These are phyloP conservation scores for Amphipyra berbera DNA, from an alignment of 2,888 invertebrate genomes.

Conservation along the genomic window DNA sequence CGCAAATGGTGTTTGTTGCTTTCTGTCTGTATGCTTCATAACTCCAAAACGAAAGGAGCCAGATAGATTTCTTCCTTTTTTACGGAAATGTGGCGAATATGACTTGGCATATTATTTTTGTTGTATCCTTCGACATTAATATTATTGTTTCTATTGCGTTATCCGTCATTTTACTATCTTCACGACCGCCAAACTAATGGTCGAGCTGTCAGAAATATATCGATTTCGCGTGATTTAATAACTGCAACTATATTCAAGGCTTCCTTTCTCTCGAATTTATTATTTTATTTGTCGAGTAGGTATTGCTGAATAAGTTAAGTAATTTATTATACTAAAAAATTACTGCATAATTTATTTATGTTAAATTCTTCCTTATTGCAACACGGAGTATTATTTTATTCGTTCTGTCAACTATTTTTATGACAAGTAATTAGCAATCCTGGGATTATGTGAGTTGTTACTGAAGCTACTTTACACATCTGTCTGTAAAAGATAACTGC, in stretches of 20 bases:
- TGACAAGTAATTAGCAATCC: not conserved
- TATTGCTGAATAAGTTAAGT: constrained; percentile 16
- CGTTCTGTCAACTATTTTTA: constrained; percentile 3
- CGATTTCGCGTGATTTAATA: constrained; percentile 42
- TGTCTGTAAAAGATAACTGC: too few species aligned
- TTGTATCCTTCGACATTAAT: constrained; percentile 9
- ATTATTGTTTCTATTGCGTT: constrained; percentile 19
- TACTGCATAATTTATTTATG: not conserved
- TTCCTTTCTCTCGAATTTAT: constrained; percentile 45
- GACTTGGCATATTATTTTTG: constrained; percentile 10
- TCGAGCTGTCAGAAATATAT: constrained; percentile 41
- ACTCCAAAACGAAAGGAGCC: too few species aligned
- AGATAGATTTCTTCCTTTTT: too few species aligned
- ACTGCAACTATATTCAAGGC: constrained; percentile 46
- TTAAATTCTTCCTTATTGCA: too few species aligned
- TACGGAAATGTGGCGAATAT: too few species aligned
- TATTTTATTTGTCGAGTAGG: constrained; percentile 30
- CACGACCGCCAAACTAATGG: constrained; percentile 28
- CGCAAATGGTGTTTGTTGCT: not conserved
- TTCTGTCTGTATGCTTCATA: not conserved
- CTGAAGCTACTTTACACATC: not conserved
- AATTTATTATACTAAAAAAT: constrained; percentile 7
- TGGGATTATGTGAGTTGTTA: not conserved
- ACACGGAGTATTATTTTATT: constrained; percentile 9
- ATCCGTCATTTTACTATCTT: constrained; percentile 23